Base-by-base conservation (phyloP, 2,888 invertebrate species). In the Smittia aterrima region DNA sequence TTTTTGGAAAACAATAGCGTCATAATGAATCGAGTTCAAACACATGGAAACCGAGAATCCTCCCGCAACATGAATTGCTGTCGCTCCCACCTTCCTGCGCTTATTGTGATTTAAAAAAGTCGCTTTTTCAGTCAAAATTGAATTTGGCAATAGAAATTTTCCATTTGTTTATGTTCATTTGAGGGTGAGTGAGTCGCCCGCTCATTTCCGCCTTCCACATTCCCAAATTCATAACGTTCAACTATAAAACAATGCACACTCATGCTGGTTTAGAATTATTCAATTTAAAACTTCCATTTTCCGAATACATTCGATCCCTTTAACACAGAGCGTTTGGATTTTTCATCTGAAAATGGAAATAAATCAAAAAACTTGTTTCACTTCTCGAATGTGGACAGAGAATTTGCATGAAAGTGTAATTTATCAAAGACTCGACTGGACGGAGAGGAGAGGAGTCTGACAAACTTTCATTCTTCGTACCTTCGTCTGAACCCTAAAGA, bases 401-500 rank as follows among this genome's bases (percentile, higher is more conserved):
- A 20, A 58, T 58, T 58, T 58, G 58, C 58, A 58, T 58, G 58
- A 22, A 22, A 58, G 18, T 58, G 58, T 22, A 18, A 58, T 58
- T 58, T 58, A 58, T 58, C 58, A 58, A 58, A 58, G n/a, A 18
- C 20, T 6, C 7, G 11, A 20, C 58, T 58, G 58, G 58, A 20
- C 9, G 22, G 58, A 58, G 58, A 22, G n/a, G 20, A 2, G 58
- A 22, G n/a, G 20, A 2, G 58, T 58, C 58, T 58, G 22, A 6
- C 13, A 9, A 18, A n/a, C 16, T 58, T 58, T 18, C 22, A 18
- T 58, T n/a, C 22, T 58, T 22, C 18, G 1, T 58, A n/a, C 58
- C 22, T 58, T 22, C 13, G 22, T 22, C 58, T 58, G 20, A 58
- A 22, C 58, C 58, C 58, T 58, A 47, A 68, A 68, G 68, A 68